Base-by-base conservation (phyloP, 2,113 vertebrate genomes). In the Maccullochella peelii region DNA sequence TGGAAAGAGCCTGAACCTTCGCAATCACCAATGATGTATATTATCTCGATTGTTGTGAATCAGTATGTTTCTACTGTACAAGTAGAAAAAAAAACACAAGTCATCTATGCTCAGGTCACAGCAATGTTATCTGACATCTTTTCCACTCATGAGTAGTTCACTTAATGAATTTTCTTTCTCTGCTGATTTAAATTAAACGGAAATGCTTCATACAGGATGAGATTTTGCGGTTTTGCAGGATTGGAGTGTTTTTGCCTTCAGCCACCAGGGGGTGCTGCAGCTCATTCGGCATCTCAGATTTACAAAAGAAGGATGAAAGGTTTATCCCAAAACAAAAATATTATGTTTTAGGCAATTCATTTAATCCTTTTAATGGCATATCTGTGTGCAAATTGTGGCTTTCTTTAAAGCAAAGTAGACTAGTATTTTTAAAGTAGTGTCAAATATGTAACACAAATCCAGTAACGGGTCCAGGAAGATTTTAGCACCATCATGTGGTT, bases 401-500 rank as follows among this genome's bases (percentile, higher is more conserved):
- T 47, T 36, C 2, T 62, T 3, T 12, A 16, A 52, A 75, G 20
- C 15, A 67, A n/a, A 42, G 38, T 8, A 47, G 25, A 44, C 42
- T 7, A 10, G 50, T 11, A 11, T 1, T 50, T 8, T 8, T 16
- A 47, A 47, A 47, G 5, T 16, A 47, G 44, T 16, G 44, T 47
- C 14, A 52, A 16, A 30, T 54, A 55, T 8, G 21, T 14, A 18
- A 18, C 27, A 73, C 15, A 47, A 23, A 66, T 16, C n/a, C 10
- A 54, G 15, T 16, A 33, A 47, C 21, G 15, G 40, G 25, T 52
- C 18, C 2, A 36, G 18, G 47, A 8, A 2, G 38, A 58, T 40
- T 70, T 15, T 23, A 80, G 84, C 88, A 68, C 82, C 89, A 87
- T 61, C 84, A 8, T 87, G 84, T 85, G 91, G 87, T 77, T 9